These are phyloP conservation scores for Sthenelais limicola DNA, from an alignment of 2,888 invertebrate genomes.

Conservation along the genomic window DNA sequence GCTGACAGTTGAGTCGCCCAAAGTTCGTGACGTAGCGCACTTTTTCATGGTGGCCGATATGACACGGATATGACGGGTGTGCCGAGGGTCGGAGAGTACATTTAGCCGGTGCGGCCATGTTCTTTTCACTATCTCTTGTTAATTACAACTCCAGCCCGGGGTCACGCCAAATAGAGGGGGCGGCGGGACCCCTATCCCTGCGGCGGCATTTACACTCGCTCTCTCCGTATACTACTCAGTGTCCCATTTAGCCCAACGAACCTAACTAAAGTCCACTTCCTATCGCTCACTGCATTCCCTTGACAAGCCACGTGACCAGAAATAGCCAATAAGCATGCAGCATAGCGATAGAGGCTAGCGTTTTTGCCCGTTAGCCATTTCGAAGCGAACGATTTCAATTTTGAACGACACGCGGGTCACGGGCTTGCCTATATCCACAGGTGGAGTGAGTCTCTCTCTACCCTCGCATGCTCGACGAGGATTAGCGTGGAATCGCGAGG, in stretches of 20 bases:
- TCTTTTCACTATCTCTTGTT: too few relatives aligned
- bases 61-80: too few relatives aligned
- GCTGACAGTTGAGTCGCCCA: too few relatives aligned
- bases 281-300: slow-evolving; percentile 11
- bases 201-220: too few relatives aligned
- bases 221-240: too few relatives aligned
- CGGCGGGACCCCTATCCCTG: too few relatives aligned
- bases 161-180: too few relatives aligned
- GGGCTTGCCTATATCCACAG: neutral
- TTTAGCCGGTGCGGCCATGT: too few relatives aligned
- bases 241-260: slow-evolving; percentile 22
- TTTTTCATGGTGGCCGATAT: too few relatives aligned
- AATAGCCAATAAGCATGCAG: slow-evolving; percentile 26
- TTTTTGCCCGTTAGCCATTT: neutral
- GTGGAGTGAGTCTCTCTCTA: neutral
- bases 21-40: too few relatives aligned
- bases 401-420: slow-evolving; percentile 24
- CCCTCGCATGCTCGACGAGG: slow-evolving; percentile 27
- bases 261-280: slow-evolving; percentile 16
- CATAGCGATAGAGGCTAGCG: neutral
- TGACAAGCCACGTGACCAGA: slow-evolving; percentile 37
- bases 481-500: neutral
- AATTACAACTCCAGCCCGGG: too few relatives aligned
- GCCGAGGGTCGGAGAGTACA: too few relatives aligned
- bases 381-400: slow-evolving; percentile 2